These are phyloP conservation scores for Rugalucina vietnamica DNA, from an alignment of 2,888 invertebrate species.

Conservation along the genomic window DNA sequence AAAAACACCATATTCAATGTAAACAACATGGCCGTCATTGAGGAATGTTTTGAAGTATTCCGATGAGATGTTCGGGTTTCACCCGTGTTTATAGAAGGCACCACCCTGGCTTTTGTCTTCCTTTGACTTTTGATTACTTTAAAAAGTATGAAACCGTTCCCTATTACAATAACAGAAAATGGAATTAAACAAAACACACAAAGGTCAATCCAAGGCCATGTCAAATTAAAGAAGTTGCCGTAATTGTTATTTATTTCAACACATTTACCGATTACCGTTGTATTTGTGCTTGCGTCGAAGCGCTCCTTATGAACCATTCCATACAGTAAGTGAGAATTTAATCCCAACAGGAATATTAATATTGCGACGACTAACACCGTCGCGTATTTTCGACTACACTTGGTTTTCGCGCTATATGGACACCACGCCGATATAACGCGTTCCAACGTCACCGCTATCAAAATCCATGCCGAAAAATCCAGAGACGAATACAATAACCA, in stretches of 20 bases:
- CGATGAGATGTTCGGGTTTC: neutral
- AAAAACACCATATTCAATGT: conserved; percentile 72
- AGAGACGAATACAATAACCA: conserved; percentile 73
- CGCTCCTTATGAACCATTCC: conserved; percentile 52
- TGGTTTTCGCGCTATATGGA: conserved; percentile 68
- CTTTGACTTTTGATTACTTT: conserved; percentile 63
- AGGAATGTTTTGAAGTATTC: conserved; percentile 63
- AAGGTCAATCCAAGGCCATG: conserved; percentile 79
- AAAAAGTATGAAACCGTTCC: conserved; percentile 72
- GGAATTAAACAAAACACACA: conserved; percentile 74
- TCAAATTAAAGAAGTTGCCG: conserved; percentile 45
- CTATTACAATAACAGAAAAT: conserved; percentile 69
- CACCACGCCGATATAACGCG: conserved; percentile 73
- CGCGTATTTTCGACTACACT: conserved; percentile 64
- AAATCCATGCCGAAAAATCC: conserved; percentile 77
- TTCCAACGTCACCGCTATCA: conserved; percentile 77
- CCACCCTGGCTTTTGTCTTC: conserved; percentile 31
- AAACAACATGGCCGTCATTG: conserved; percentile 73
- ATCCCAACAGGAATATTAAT: conserved; percentile 47
- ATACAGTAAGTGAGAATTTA: conserved; percentile 72
- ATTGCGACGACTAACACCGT: conserved; percentile 51
- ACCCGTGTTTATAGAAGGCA: neutral
- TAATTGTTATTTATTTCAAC: conserved; percentile 46
- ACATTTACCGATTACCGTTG: conserved; percentile 46
- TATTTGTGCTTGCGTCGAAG: neutral